phyloP scores from a whole-genome alignment of 2,888 invertebrate genomes.

The Agonopterix subpropinquella region DNA sequence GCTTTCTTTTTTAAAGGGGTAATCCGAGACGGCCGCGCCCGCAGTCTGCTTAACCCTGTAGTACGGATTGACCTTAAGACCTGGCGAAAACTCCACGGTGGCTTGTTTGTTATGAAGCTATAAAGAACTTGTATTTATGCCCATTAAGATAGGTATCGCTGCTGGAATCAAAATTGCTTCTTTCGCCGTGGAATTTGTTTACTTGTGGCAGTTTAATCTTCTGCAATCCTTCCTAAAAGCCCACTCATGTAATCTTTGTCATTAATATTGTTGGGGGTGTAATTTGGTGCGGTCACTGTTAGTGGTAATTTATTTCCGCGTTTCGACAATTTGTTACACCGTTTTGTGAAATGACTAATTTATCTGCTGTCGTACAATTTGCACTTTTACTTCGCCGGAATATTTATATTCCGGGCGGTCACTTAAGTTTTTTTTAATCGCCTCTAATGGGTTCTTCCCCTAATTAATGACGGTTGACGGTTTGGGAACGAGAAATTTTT shows the following conservation, averaged over 20 bases:
- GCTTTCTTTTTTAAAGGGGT: constrained; percentile 44
- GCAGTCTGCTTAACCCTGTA: constrained; percentile 50
- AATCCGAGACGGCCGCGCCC: constrained; percentile 49
- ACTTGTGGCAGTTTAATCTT: constrained; percentile 16
- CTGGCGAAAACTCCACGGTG: constrained; percentile 22
- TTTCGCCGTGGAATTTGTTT: constrained; percentile 21
- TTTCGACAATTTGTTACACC: not conserved
- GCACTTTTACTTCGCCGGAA: constrained; percentile 19
- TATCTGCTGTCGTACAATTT: constrained; percentile 13
- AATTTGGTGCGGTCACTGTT: constrained; percentile 12
- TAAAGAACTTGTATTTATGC: constrained; percentile 25
- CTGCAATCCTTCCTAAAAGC: constrained; percentile 10
- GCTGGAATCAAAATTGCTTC: constrained; percentile 3
- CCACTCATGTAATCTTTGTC: constrained; percentile 23
- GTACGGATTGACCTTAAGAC: constrained; percentile 53
- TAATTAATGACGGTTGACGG: constrained; percentile 62
- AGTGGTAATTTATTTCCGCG: too few relatives aligned
- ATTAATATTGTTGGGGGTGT: constrained; percentile 25
- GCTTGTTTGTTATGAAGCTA: constrained; percentile 48
- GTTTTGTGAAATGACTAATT: not conserved
- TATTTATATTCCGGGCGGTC: constrained; percentile 50
- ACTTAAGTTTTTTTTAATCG: constrained; percentile 56
- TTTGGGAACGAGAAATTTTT: constrained; percentile 44
- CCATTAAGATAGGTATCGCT: constrained; percentile 14
- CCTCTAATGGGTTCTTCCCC: constrained; percentile 56